Conservation (phyloP, 2,113 vertebrate species). For the Paradoxurus hermaphroditus region DNA sequence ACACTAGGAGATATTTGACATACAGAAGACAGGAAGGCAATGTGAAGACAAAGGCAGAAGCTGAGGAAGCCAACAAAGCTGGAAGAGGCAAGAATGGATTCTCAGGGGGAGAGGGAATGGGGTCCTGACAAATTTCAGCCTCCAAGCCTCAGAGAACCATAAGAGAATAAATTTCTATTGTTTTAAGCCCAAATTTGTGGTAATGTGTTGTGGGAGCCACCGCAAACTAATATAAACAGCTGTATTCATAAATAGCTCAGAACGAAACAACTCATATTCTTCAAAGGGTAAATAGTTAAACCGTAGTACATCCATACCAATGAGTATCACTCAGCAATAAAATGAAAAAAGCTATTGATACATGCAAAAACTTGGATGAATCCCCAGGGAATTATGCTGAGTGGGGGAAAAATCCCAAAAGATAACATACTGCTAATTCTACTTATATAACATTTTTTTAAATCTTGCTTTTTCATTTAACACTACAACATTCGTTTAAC, state of each 20-base stretch:
- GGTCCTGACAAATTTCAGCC: background rate
- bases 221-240: background rate
- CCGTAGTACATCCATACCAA: background rate
- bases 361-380: background rate
- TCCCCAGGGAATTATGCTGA: background rate
- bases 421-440: background rate
- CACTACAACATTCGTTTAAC: background rate
- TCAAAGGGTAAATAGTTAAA: background rate
- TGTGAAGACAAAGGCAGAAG: background rate
- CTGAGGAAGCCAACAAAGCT: background rate
- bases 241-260: constrained; percentile 38
- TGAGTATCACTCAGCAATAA: background rate
- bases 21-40: background rate
- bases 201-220: background rate
- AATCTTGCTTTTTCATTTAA: background rate
- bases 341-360: background rate
- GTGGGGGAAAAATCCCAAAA: background rate
- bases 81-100: background rate
- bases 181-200: background rate
- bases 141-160: background rate
- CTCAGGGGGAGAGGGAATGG: background rate
- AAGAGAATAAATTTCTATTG: background rate
- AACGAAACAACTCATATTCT: constrained; percentile 8
- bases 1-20: background rate
- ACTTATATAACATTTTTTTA: background rate